phyloP scores from a whole-genome alignment of 2,888 invertebrate species.

The Sialis lutaria region DNA sequence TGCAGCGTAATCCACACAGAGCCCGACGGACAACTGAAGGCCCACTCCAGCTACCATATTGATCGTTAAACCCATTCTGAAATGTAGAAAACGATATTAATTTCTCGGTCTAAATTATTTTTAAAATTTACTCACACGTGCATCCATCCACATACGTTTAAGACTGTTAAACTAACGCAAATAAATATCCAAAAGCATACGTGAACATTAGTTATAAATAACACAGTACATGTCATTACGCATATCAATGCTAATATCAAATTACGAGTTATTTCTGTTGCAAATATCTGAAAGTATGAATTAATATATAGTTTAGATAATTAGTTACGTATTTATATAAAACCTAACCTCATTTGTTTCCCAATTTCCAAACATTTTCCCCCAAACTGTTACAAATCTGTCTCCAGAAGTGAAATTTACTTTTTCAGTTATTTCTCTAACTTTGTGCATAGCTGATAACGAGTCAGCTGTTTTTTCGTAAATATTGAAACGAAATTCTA shows the following conservation, averaged over 20 bases:
- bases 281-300: constrained; percentile 34
- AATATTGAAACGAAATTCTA: constrained; percentile 42
- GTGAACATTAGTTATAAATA: constrained; percentile 58
- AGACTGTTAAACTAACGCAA: constrained; percentile 54
- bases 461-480: constrained; percentile 46
- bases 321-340: not conserved
- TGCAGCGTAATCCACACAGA: constrained; percentile 72
- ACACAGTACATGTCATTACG: constrained; percentile 60
- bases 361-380: constrained; percentile 56
- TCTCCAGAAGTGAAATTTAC: constrained; percentile 41
- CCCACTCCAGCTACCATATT: constrained; percentile 69
- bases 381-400: constrained; percentile 49
- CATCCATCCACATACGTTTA: constrained; percentile 61
- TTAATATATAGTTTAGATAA: not conserved
- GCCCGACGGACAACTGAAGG: constrained; percentile 60
- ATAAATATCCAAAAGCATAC: constrained; percentile 64
- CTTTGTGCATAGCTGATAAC: constrained; percentile 54
- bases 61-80: constrained; percentile 56
- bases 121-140: constrained; percentile 25
- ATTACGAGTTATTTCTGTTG: constrained; percentile 57
- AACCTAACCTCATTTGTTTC: constrained; percentile 53
- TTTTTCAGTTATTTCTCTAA: constrained; percentile 35
- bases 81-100: not conserved
- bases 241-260: constrained; percentile 55
- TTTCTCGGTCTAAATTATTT: not conserved